Percentiles rank a stretch among this genome's conserved stretches.
Conservation (phyloP, 2,888 invertebrate genomes). For the Mesopsocus fuscifrons region DNA sequence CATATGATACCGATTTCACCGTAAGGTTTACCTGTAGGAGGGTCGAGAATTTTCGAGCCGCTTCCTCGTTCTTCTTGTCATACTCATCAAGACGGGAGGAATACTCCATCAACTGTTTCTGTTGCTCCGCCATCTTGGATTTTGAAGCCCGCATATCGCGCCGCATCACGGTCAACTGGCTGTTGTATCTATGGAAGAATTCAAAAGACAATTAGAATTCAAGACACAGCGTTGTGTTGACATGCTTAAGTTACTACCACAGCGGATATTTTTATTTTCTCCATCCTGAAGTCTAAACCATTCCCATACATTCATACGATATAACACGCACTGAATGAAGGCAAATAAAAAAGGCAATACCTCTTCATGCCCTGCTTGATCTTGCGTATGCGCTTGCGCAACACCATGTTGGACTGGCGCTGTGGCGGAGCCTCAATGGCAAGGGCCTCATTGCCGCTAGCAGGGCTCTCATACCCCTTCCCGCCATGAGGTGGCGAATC, state of each 20-base stretch:
- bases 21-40: too few relatives aligned
- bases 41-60: constrained; percentile 73
- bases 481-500: constrained; percentile 18
- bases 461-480: neutral
- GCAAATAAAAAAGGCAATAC: too few relatives aligned
- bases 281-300: too few relatives aligned
- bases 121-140: constrained; percentile 65
- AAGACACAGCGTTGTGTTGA: too few relatives aligned
- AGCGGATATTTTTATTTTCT: too few relatives aligned
- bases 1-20: constrained; percentile 28
- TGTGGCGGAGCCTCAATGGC: constrained; percentile 27
- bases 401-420: constrained; percentile 69
- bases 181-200: constrained; percentile 43
- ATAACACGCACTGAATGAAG: constrained; percentile 9
- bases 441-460: constrained; percentile 5
- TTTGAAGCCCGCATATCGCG: constrained; percentile 64
- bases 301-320: too few relatives aligned
- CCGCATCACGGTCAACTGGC: constrained; percentile 56
- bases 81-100: constrained; percentile 73
- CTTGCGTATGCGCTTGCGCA: constrained; percentile 67
- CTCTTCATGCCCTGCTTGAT: constrained; percentile 80
- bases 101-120: constrained; percentile 66
- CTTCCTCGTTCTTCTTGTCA: constrained; percentile 80
- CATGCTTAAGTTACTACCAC: too few relatives aligned
- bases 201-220: too few relatives aligned